phyloP scores from a whole-genome alignment of 2,797 vertebrate species.

The Crenuchus spilurus region DNA sequence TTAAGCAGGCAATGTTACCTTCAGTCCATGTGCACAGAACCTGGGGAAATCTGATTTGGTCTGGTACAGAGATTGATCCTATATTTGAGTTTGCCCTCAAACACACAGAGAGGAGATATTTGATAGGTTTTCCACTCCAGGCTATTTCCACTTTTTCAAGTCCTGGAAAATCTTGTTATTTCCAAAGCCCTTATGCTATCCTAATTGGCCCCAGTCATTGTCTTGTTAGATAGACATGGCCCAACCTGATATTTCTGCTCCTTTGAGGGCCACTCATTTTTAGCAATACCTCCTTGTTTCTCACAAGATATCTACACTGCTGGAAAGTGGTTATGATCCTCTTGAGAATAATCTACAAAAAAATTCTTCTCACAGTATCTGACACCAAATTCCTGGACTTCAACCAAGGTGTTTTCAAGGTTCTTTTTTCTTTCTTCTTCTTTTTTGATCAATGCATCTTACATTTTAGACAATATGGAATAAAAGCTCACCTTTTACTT shows the following conservation, averaged over 20 bases:
- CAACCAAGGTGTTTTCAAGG: slow-evolving; percentile 48
- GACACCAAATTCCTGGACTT: slow-evolving; percentile 63
- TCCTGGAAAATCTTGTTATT: slow-evolving; percentile 69
- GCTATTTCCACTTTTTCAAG: slow-evolving; percentile 71
- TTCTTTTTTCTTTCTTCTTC: background rate
- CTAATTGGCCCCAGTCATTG: slow-evolving; percentile 84
- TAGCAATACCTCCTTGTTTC: slow-evolving; percentile 67
- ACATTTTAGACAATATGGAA: background rate
- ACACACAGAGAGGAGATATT: slow-evolving; percentile 64
- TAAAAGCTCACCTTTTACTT: background rate
- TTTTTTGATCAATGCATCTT: background rate
- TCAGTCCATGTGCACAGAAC: slow-evolving; percentile 70
- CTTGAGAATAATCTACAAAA: slow-evolving; percentile 74
- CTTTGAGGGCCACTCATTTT: slow-evolving; percentile 73
- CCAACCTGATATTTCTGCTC: slow-evolving; percentile 72
- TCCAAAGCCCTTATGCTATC: slow-evolving; percentile 69
- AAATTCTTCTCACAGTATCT: slow-evolving; percentile 65
- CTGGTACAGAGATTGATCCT: slow-evolving; percentile 72
- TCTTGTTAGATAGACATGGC: slow-evolving; percentile 74
- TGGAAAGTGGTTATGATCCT: slow-evolving; percentile 68
- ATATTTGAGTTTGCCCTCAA: slow-evolving; percentile 66
- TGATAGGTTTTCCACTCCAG: slow-evolving; percentile 67
- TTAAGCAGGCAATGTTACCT: slow-evolving; percentile 66
- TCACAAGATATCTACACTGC: slow-evolving; percentile 74
- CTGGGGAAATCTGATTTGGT: slow-evolving; percentile 74